Base-by-base conservation (phyloP, 2,113 vertebrate species). In the Nerophis lumbriciformis region DNA sequence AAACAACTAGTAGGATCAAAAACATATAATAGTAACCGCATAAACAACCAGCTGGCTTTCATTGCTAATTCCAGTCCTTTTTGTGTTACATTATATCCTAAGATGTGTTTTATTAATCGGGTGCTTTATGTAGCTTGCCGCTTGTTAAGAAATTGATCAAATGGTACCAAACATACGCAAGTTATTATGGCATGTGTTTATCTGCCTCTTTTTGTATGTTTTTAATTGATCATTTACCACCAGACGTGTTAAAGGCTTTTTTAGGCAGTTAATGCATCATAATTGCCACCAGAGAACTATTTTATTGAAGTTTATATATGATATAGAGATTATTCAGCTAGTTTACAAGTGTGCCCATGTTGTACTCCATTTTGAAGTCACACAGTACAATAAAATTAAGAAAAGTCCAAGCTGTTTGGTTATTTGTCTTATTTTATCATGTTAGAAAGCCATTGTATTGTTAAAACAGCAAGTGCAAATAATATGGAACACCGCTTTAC, bases 251-350 rank as follows among this genome's bases (percentile, higher is more conserved):
- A 75, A 63, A 65, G 77, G 76, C 66, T 64, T 76, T 78, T 63
- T 68, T 83, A 71, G 63, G 28, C 74, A 69, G 67, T 78, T 71
- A 28, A 28, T 28, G 63, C 78, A 64, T 81, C 77, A 54, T 76
- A 77, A 58, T 77, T 63, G 53, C 63, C 7, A 66, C 64, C 74
- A 77, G 73, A 84, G 73, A 73, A 76, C 79, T 83, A 83, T 85
- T 85, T 85, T 83, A 73, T 63, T 63, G 75, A 78, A 61, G 85
- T 83, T 83, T 85, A 57, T 83, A 71, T 80, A 82, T 28, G 28
- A 28, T 28, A 28, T 28, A 28, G 28, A 28, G 28, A 28, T 28
- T 28, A 28, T 28, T 85, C 75, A 64, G 77, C 73, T 69, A 68
- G 79, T 76, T 83, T 73, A 64, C 69, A 71, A 53, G 51, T 74